Evolutionary conservation across 2,797 vertebrate species (phyloP).

Genomic region (Galagoides demidoff): DNA sequence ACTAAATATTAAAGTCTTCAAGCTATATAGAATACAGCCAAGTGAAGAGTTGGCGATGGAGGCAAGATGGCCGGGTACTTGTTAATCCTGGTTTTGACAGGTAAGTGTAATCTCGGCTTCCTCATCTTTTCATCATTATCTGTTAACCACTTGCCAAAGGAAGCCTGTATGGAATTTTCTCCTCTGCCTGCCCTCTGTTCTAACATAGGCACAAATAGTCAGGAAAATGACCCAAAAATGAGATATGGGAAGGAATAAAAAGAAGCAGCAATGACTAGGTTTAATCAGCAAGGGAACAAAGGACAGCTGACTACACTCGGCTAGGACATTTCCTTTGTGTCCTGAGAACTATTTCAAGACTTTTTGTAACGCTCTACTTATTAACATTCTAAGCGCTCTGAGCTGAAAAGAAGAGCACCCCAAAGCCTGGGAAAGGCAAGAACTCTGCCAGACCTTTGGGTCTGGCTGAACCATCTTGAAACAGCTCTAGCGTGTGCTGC

Average conservation of each 20-base stretch:
- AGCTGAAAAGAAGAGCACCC: constrained; percentile 53
- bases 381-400: constrained; percentile 59
- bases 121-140: not conserved
- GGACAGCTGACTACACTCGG: not conserved
- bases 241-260: not conserved
- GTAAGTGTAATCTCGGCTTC: not conserved
- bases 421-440: constrained; percentile 36
- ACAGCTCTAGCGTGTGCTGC: not conserved
- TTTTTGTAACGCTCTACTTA: not conserved
- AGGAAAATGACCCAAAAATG: not conserved
- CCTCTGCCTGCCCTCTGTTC: not conserved
- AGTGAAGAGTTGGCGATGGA: not conserved
- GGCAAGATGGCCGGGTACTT: not conserved
- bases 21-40: not conserved
- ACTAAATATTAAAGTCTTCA: constrained; percentile 11
- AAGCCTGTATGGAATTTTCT: not conserved
- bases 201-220: not conserved
- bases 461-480: constrained; percentile 40
- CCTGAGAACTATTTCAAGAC: constrained; percentile 21
- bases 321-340: constrained; percentile 43
- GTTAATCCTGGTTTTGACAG: not conserved
- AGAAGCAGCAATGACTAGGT: not conserved
- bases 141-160: constrained; percentile 10
- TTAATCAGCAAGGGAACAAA: constrained; percentile 49
- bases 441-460: constrained; percentile 42